Conservation (phyloP, 2,888 invertebrate species). For the Cyclophora albipunctata region DNA sequence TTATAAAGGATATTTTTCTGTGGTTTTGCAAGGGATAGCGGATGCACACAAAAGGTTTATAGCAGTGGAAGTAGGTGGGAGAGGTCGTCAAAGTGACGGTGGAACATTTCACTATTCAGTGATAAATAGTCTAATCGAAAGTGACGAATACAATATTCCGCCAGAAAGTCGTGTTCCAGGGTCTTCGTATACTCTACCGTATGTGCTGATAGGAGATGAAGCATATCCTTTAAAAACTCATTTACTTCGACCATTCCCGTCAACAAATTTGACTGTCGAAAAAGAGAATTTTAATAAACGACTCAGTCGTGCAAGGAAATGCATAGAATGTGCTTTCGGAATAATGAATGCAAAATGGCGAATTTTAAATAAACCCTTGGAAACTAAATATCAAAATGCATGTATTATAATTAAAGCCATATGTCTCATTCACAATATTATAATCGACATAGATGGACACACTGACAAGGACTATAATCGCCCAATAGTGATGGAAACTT, state of each 20-base stretch:
- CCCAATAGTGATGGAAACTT: no score
- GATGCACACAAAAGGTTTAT: slow-evolving; percentile 23
- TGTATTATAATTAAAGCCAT: no score
- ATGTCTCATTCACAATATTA: no score
- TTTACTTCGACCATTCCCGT: neutral
- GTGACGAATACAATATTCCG: no score
- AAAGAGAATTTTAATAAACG: neutral
- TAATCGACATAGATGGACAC: no score
- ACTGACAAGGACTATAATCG: no score
- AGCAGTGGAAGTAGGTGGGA: neutral
- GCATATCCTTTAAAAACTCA: neutral
- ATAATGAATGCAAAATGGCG: neutral
- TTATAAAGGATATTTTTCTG: slow-evolving; percentile 34
- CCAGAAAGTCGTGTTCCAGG: no score
- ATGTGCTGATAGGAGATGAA: neutral
- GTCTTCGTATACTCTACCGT: neutral
- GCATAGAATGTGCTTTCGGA: neutral
- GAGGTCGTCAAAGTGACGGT: neutral
- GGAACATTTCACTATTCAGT: neutral
- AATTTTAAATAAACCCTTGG: no score
- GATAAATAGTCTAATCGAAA: no score
- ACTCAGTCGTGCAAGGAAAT: neutral
- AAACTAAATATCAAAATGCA: no score
- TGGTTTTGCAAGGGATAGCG: slow-evolving; percentile 33
- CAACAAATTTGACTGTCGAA: neutral